Evolutionary conservation across 2,797 vertebrate genomes (phyloP).

Genomic region (Centroberyx gerrardi): DNA sequence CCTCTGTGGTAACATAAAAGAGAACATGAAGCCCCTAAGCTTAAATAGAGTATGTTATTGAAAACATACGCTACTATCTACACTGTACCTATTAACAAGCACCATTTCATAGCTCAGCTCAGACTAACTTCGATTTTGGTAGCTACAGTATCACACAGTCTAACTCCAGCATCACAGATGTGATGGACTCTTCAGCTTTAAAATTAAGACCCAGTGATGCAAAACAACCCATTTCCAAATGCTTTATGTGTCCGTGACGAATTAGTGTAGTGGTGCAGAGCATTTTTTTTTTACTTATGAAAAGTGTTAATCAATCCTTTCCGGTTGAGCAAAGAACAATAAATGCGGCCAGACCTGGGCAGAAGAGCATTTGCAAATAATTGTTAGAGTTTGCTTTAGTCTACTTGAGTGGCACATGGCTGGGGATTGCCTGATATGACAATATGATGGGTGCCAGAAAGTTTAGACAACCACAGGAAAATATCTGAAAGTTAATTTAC

Average conservation of each 20-base stretch:
- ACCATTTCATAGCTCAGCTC: neutral
- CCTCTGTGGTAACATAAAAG: neutral
- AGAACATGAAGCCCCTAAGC: constrained; percentile 12
- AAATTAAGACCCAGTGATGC: constrained; percentile 9
- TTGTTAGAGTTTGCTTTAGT: neutral
- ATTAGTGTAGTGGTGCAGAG: neutral
- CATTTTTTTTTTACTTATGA: neutral
- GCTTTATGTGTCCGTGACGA: constrained; percentile 10
- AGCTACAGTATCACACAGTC: constrained; percentile 22
- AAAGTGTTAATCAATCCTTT: neutral
- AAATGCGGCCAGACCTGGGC: neutral
- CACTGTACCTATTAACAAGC: neutral
- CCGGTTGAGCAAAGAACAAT: neutral
- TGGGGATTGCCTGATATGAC: neutral
- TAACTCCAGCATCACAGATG: constrained; percentile 25
- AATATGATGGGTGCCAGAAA: neutral
- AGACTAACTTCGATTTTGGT: constrained; percentile 14
- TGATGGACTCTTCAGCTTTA: constrained; percentile 8
- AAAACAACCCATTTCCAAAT: neutral
- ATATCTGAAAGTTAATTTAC: neutral
- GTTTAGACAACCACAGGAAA: constrained; percentile 4
- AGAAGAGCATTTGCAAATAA: neutral
- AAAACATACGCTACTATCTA: neutral
- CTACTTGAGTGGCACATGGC: neutral
- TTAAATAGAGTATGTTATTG: constrained; percentile 7